Percentiles rank a stretch among this genome's conserved stretches.
Conservation (phyloP, 2,113 vertebrate species). For the Dendropsophus ebraccatus region DNA sequence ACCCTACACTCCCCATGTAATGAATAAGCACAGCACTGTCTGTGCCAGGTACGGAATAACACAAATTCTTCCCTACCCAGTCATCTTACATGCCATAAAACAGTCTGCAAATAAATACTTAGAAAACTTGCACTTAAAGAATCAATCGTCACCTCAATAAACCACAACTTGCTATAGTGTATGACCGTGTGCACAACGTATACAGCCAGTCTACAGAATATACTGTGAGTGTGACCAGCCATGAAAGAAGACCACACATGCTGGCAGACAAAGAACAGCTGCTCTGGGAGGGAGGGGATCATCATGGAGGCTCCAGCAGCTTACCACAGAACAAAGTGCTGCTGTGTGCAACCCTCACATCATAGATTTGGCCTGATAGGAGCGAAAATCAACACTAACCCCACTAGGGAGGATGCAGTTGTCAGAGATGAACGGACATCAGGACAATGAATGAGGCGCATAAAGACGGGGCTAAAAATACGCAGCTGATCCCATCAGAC, state of each 20-base stretch:
- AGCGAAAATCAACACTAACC: background rate
- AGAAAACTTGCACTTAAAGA: too few relatives aligned
- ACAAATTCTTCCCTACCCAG: too few relatives aligned
- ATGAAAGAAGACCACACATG: background rate
- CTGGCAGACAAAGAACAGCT: constrained; percentile 48
- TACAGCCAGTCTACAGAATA: background rate
- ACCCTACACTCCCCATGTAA: too few relatives aligned
- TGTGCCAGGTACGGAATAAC: too few relatives aligned
- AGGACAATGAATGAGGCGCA: background rate
- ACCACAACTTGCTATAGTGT: background rate
- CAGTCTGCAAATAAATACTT: too few relatives aligned
- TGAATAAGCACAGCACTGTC: too few relatives aligned
- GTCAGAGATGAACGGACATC: background rate
- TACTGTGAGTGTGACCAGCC: background rate
- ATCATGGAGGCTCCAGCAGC: background rate
- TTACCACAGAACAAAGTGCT: constrained; percentile 36
- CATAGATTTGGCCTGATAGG: background rate
- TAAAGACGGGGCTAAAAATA: background rate
- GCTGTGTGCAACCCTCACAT: background rate
- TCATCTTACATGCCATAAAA: too few relatives aligned
- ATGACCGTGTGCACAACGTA: background rate
- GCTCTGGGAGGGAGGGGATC: constrained; percentile 41
- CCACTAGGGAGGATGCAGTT: background rate
- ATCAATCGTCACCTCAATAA: background rate
- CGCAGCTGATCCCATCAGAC: too few relatives aligned